A percentile compares a stretch with the other conserved stretches of the same genome.
These are phyloP conservation scores for Aphelenchoides besseyi DNA, from an alignment of 1,140 invertebrate species.

Conservation along the genomic window DNA sequence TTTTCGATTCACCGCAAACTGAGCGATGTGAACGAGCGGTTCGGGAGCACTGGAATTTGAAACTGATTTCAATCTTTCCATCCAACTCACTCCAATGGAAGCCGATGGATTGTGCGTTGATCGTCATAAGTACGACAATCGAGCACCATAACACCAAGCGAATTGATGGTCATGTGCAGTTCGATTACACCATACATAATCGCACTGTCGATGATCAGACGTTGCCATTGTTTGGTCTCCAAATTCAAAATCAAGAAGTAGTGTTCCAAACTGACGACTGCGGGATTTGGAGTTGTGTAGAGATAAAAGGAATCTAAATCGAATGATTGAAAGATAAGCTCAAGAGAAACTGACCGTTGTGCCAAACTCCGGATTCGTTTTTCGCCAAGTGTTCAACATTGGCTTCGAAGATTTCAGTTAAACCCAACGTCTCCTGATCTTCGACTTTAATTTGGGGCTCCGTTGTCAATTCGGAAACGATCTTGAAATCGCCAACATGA, in stretches of 20 bases:
- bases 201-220: background rate
- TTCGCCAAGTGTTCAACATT: slow-evolving; percentile 15
- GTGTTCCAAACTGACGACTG: slow-evolving; percentile 5
- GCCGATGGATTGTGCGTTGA: slow-evolving; percentile 5
- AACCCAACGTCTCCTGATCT: background rate
- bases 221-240: background rate
- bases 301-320: slow-evolving; percentile 1
- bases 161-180: slow-evolving; percentile 6
- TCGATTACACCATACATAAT: background rate
- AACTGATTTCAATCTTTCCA: background rate
- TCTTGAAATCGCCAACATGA: background rate
- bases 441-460: background rate
- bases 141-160: background rate
- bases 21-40: background rate
- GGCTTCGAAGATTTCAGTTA: background rate
- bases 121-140: background rate
- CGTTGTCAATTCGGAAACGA: background rate
- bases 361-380: background rate
- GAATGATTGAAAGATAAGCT: background rate
- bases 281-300: slow-evolving; percentile 4
- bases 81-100: background rate
- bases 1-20: slow-evolving; percentile 5
- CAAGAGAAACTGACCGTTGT: background rate
- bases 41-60: background rate
- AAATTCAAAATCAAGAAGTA: background rate